Base-by-base conservation (phyloP, 2,888 invertebrate genomes). In the Himalopsyche tibetana region DNA sequence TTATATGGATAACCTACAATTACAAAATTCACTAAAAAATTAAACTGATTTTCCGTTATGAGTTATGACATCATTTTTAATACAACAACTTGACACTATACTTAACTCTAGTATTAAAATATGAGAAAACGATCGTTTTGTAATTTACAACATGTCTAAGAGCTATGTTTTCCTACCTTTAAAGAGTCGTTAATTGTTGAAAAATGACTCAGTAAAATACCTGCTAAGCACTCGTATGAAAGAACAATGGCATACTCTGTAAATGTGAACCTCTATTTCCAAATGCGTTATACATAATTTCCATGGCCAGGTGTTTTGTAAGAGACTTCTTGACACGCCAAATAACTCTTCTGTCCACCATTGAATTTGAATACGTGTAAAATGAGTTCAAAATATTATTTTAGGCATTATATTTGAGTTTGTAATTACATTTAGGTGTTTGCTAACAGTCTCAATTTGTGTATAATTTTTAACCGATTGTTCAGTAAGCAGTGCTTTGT, bases 231-330 rank as follows among this genome's bases (percentile, higher is more conserved):
- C 74, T 74, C 74, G 12, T 36, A 74, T 36, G 36, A 74, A 36
- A 74, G 74, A 74, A 74, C 74, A 74, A 74, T 74, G 74, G 12
- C 19, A 36, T 74, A 74, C 15, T 4, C 36, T 38, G 36, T 74
- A 74, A 74, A 74, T 38, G 74, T 74, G 74, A 74, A 12, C 36
- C 74, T 74, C 38, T 74, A 74, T 74, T 74, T 74, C 38, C 36
- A 74, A 74, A 74, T 74, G 74, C 74, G 74, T 74, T 74, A 74
- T 74, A 74, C 74, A 74, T 74, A 74, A 36, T 74, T 74, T 74
- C 74, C 74, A 74, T 74, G 74, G 74, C 36, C 74, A 74, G 74
- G 36, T 12, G 74, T 74, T 28, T 74, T 15, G 74, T 74, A 74
- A 74, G 74, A 74, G 74, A 38, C 74, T 74, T 36, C 63, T 63